Evolutionary conservation across 2,113 vertebrate species (phyloP).

Genomic region (Xenopus laevis): DNA sequence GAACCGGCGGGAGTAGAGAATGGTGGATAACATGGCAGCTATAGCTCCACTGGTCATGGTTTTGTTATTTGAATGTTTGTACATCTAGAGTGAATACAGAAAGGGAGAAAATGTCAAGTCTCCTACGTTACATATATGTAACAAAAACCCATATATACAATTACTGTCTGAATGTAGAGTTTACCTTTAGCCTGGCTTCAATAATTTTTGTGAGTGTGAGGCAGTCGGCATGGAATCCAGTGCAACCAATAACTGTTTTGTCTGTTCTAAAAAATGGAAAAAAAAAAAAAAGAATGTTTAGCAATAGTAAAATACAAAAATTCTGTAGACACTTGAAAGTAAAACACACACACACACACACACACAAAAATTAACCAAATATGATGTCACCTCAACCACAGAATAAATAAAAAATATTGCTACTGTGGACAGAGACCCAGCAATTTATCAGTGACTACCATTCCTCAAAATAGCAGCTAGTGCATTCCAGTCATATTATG

Average conservation of each 20-base stretch:
- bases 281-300: background rate
- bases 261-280: slow-evolving; percentile 77
- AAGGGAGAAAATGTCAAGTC: background rate
- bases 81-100: slow-evolving; percentile 76
- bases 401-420: too few relatives aligned
- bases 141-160: background rate
- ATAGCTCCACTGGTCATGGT: slow-evolving; percentile 91
- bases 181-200: slow-evolving; percentile 94
- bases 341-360: too few relatives aligned
- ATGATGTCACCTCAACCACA: too few relatives aligned
- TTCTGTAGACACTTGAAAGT: too few relatives aligned
- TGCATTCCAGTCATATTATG: too few relatives aligned
- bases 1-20: slow-evolving; percentile 91
- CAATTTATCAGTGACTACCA: too few relatives aligned
- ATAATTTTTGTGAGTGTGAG: slow-evolving; percentile 96
- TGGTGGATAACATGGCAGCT: slow-evolving; percentile 95
- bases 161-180: background rate
- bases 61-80: slow-evolving; percentile 97
- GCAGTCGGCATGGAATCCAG: slow-evolving; percentile 95
- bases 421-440: too few relatives aligned
- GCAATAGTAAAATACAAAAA: too few relatives aligned
- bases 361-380: too few relatives aligned
- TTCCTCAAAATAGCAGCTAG: too few relatives aligned
- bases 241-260: slow-evolving; percentile 88
- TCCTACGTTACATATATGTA: background rate